Percentiles rank a stretch among this genome's conserved stretches.
Evolutionary conservation across 1,140 invertebrate genomes (phyloP).

Genomic region (Hormaphis cornu): DNA sequence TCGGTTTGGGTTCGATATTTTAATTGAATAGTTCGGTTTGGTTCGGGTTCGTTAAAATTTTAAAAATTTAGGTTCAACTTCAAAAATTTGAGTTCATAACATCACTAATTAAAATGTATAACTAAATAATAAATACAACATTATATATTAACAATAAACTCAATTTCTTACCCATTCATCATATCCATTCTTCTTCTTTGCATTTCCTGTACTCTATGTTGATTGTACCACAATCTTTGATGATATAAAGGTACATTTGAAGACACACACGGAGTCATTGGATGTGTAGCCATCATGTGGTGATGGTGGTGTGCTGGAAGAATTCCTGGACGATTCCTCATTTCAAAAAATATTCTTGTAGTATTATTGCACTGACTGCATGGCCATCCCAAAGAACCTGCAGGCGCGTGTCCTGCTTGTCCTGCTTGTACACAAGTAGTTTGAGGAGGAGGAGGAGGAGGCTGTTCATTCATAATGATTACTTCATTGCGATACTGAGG

Average conservation of each 20-base stretch:
- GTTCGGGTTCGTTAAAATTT: too few relatives aligned
- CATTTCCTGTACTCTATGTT: constrained; percentile 61
- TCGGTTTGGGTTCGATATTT: too few relatives aligned
- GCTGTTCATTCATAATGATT: constrained; percentile 9
- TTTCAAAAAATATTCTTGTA: constrained; percentile 34
- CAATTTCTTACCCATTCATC: constrained; percentile 41
- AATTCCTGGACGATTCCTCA: constrained; percentile 30
- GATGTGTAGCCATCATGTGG: constrained; percentile 31
- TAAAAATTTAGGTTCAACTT: too few relatives aligned
- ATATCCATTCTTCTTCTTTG: constrained; percentile 51
- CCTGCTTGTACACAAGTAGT: constrained; percentile 37
- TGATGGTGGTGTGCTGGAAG: constrained; percentile 13
- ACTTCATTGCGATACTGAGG: constrained; percentile 18
- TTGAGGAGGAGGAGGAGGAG: constrained; percentile 4
- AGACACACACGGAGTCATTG: constrained; percentile 48
- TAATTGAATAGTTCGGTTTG: too few relatives aligned
- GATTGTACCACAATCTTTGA: constrained; percentile 60
- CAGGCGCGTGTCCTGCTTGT: constrained; percentile 37
- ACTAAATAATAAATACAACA: not conserved
- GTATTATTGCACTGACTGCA: constrained; percentile 29
- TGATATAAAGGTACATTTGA: constrained; percentile 47
- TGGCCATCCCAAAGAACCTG: constrained; percentile 25
- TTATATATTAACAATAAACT: not conserved
- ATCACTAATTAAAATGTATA: too few relatives aligned
- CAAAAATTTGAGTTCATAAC: too few relatives aligned